phyloP scores from a whole-genome alignment of 1,140 invertebrate species.

The Carcinoscorpius rotundicauda region DNA sequence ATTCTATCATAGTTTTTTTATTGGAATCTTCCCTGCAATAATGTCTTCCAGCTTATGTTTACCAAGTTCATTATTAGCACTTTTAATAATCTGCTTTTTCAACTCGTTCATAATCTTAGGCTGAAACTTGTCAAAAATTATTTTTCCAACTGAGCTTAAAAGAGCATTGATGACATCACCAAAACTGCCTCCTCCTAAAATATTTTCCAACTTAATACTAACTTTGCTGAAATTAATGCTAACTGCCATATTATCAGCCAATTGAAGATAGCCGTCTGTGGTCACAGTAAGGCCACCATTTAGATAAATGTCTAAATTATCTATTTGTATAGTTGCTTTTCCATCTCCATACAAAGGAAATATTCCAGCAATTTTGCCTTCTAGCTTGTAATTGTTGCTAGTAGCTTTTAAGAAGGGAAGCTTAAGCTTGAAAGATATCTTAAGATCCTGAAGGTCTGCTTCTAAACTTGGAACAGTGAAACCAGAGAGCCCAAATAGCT shows the following conservation, averaged over 20 bases:
- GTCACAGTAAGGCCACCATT: background rate
- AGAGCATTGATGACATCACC: background rate
- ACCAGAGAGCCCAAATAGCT: background rate
- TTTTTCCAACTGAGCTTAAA: background rate
- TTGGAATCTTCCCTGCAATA: too few relatives aligned
- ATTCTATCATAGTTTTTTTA: too few relatives aligned
- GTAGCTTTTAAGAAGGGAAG: background rate
- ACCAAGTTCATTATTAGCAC: background rate
- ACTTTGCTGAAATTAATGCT: background rate
- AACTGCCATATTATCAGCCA: background rate
- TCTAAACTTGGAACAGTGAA: background rate
- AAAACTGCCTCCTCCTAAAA: background rate
- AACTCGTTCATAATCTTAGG: background rate
- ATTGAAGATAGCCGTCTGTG: background rate
- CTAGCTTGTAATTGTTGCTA: background rate
- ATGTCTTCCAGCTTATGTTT: background rate
- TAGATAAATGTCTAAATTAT: background rate
- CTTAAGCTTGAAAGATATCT: background rate
- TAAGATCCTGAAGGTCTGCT: background rate
- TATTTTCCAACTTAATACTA: background rate
- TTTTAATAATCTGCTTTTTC: background rate
- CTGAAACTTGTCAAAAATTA: background rate
- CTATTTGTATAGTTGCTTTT: background rate
- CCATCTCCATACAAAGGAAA: slow-evolving; percentile 2
- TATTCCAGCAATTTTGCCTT: background rate